A percentile compares a stretch with the other conserved stretches of the same genome.
These are phyloP conservation scores for Netelia fuscicornis DNA, from an alignment of 2,888 invertebrate species.

Conservation along the genomic window DNA sequence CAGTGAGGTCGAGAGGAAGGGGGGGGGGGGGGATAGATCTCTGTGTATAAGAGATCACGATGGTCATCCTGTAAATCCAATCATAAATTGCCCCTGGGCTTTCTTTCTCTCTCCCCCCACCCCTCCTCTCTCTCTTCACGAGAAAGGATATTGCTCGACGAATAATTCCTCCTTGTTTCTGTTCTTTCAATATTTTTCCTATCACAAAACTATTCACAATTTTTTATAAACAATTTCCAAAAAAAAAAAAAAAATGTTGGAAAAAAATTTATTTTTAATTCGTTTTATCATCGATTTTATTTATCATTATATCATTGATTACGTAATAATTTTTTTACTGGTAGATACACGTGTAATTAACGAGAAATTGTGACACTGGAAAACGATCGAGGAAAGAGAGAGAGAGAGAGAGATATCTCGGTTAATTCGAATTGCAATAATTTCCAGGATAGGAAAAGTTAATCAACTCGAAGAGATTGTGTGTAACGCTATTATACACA, in stretches of 20 bases:
- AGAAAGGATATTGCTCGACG: too few species aligned
- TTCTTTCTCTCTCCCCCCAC: too few species aligned
- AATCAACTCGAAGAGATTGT: constrained; percentile 55
- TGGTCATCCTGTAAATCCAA: constrained; percentile 71
- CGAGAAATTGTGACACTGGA: constrained; percentile 50
- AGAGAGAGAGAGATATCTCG: constrained; percentile 42
- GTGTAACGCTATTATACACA: constrained; percentile 21
- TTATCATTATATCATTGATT: too few species aligned
- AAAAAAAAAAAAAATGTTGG: too few species aligned
- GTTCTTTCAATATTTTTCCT: too few species aligned
- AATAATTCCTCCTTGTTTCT: too few species aligned
- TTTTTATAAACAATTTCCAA: too few species aligned
- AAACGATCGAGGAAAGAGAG: constrained; percentile 29
- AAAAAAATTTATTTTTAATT: background rate
- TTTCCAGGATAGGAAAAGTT: constrained; percentile 63
- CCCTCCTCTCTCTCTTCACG: background rate
- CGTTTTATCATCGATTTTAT: too few species aligned
- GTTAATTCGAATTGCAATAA: constrained; percentile 67
- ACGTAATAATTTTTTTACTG: too few species aligned
- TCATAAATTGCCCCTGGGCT: constrained; percentile 67
- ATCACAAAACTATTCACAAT: too few species aligned
- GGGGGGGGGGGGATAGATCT: background rate
- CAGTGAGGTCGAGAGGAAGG: background rate
- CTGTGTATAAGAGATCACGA: constrained; percentile 56
- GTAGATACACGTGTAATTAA: background rate